phyloP scores from a whole-genome alignment of 2,113 vertebrate species.

The Manacus vitellinus region DNA sequence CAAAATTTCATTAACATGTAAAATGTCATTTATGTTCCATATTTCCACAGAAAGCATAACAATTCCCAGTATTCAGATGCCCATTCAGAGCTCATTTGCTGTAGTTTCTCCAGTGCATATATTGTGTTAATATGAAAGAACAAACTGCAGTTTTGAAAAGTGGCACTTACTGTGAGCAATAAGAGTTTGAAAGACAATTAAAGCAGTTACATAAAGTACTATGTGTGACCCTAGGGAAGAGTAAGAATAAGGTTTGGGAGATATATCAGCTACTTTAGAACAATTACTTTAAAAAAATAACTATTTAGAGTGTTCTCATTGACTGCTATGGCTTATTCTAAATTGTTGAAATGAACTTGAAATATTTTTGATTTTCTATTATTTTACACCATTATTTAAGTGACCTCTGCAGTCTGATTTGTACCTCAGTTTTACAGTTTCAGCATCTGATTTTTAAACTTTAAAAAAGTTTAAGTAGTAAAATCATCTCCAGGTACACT shows the following conservation, averaged over 20 bases:
- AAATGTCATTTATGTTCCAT: conserved; percentile 15
- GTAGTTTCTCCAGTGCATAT: neutral
- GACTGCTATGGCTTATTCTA: neutral
- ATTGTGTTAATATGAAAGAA: neutral
- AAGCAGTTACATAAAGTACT: neutral
- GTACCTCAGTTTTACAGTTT: neutral
- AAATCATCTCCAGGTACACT: neutral
- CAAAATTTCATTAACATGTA: neutral
- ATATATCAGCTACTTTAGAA: neutral
- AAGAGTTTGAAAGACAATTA: neutral
- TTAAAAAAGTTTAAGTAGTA: neutral
- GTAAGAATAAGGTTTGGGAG: neutral
- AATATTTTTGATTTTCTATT: neutral
- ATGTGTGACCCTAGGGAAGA: neutral
- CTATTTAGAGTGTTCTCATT: neutral
- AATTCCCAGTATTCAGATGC: neutral
- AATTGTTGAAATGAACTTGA: neutral
- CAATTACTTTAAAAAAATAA: neutral
- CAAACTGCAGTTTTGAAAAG: neutral
- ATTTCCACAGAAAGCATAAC: conserved; percentile 13
- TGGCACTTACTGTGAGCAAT: neutral
- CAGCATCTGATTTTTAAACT: neutral
- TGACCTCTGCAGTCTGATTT: neutral
- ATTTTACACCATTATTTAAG: neutral
- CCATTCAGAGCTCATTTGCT: neutral